Evolutionary conservation across 2,113 vertebrate species (phyloP).

Genomic region (Oostethus manadensis): DNA sequence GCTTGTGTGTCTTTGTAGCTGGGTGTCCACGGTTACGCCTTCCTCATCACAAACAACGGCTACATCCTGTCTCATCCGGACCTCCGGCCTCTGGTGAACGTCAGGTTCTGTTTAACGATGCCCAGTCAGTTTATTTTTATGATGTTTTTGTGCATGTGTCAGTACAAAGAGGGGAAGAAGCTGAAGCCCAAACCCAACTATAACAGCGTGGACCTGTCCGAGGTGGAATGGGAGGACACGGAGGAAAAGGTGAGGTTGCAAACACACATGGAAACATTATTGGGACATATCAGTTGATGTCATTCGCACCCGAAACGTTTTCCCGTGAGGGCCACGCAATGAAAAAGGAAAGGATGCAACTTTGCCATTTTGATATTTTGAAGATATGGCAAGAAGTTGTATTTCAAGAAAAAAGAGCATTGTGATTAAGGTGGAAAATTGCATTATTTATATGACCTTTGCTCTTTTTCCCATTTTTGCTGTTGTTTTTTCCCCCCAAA

Average conservation of each 20-base stretch:
- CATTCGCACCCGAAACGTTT: background rate
- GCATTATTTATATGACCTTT: too few species aligned
- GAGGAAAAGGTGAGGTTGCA: slow-evolving; percentile 76
- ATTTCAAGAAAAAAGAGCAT: too few species aligned
- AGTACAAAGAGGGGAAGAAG: slow-evolving; percentile 92
- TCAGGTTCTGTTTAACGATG: background rate
- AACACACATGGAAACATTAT: slow-evolving; percentile 1
- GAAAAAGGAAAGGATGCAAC: too few species aligned
- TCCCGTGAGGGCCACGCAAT: too few species aligned
- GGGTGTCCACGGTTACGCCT: slow-evolving; percentile 90
- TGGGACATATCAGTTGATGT: background rate
- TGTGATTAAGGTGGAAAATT: too few species aligned
- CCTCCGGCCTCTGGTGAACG: slow-evolving; percentile 85
- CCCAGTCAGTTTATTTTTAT: background rate
- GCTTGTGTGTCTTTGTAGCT: slow-evolving; percentile 68
- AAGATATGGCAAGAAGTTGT: too few species aligned
- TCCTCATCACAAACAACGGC: slow-evolving; percentile 91
- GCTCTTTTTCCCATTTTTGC: too few species aligned
- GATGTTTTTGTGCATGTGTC: slow-evolving; percentile 21
- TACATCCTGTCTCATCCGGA: slow-evolving; percentile 97
- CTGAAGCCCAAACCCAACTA: slow-evolving; percentile 92
- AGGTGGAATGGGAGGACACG: slow-evolving; percentile 91
- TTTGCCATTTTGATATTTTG: too few species aligned
- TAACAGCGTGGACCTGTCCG: slow-evolving; percentile 91
- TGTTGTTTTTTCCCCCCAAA: too few species aligned